Evolutionary conservation across 2,113 vertebrate species (phyloP).

Genomic region (Trogon melanurus): DNA sequence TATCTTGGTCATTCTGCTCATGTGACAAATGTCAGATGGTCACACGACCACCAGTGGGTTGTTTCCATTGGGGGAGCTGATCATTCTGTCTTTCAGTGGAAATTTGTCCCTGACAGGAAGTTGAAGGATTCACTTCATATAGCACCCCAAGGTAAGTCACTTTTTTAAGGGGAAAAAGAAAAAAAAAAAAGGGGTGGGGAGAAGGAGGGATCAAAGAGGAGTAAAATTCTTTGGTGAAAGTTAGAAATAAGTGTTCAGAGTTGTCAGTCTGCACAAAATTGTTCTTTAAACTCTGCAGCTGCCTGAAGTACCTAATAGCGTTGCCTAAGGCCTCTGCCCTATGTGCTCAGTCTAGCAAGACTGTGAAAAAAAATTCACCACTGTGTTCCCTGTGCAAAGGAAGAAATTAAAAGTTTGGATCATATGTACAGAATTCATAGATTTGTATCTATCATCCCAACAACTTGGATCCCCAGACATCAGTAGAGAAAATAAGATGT

Average conservation of each 20-base stretch:
- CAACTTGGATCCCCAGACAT: background rate
- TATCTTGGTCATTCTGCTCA: constrained; percentile 98
- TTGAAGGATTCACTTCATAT: constrained; percentile 93
- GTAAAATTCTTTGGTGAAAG: background rate
- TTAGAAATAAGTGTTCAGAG: background rate
- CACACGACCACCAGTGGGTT: constrained; percentile 98
- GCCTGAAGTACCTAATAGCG: background rate
- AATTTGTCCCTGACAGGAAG: constrained; percentile 95
- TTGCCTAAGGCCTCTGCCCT: background rate
- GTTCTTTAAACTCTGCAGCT: background rate
- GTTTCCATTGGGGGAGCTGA: constrained; percentile 97
- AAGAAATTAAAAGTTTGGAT: background rate
- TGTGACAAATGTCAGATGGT: constrained; percentile 96
- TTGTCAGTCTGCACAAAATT: background rate
- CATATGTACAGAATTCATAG: background rate
- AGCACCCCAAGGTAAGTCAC: constrained; percentile 87
- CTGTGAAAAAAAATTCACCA: background rate
- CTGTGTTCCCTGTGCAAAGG: background rate
- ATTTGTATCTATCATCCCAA: background rate
- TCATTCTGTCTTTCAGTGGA: constrained; percentile 99
- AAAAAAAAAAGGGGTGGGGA: fast-evolving
- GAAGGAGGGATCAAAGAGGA: background rate
- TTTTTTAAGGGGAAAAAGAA: background rate
- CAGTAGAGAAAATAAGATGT: background rate
- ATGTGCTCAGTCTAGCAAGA: background rate